These are phyloP conservation scores for Amphipyra tragopoginis DNA, from an alignment of 2,888 invertebrate species.

Conservation along the genomic window DNA sequence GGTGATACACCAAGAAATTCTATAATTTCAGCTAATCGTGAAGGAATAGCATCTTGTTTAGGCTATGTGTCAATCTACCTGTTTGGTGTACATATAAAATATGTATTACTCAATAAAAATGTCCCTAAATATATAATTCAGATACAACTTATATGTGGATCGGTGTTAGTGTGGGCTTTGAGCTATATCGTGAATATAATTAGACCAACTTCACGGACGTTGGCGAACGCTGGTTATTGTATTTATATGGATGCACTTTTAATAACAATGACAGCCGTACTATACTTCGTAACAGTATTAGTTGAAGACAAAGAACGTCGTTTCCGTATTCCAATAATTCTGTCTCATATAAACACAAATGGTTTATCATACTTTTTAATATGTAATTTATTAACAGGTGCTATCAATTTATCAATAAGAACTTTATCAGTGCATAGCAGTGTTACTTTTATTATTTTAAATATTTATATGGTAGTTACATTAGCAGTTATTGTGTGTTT, in stretches of 20 bases:
- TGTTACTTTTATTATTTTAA: slow-evolving; percentile 88
- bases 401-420: slow-evolving; percentile 93
- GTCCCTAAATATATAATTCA: slow-evolving; percentile 61
- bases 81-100: slow-evolving; percentile 92
- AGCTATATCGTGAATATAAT: slow-evolving; percentile 84
- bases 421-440: slow-evolving; percentile 88
- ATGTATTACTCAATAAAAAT: slow-evolving; percentile 81
- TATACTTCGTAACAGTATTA: slow-evolving; percentile 80
- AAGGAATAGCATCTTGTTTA: slow-evolving; percentile 95
- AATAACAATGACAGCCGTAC: slow-evolving; percentile 76
- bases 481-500: slow-evolving; percentile 72
- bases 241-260: slow-evolving; percentile 93
- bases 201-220: slow-evolving; percentile 93
- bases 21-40: slow-evolving; percentile 95
- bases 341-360: slow-evolving; percentile 94
- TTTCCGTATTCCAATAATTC: slow-evolving; percentile 87
- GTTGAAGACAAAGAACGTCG: slow-evolving; percentile 72
- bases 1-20: slow-evolving; percentile 87
- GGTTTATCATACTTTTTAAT: slow-evolving; percentile 95
- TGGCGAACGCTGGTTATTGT: slow-evolving; percentile 95
- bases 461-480: slow-evolving; percentile 88
- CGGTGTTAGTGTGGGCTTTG: slow-evolving; percentile 78
- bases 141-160: slow-evolving; percentile 58
- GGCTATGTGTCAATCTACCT: slow-evolving; percentile 97
- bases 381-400: slow-evolving; percentile 95